Conservation (phyloP, 2,888 invertebrate genomes). For the Stratiomys singularior region DNA sequence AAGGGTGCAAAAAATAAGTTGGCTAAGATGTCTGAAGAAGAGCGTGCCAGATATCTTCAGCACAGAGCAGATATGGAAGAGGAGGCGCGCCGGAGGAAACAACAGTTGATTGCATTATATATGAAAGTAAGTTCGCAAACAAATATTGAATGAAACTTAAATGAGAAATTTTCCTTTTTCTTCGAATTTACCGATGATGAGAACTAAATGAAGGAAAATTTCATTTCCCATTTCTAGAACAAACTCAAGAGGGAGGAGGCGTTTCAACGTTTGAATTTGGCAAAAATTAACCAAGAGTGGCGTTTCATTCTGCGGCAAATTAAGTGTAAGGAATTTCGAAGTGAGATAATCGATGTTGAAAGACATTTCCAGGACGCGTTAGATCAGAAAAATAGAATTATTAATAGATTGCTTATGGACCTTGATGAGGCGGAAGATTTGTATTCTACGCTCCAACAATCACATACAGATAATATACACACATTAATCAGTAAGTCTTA, state of each 20-base stretch:
- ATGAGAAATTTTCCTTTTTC: not conserved
- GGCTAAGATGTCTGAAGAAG: constrained; percentile 87
- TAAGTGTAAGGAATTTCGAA: constrained; percentile 79
- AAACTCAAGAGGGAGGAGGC: constrained; percentile 85
- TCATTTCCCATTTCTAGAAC: constrained; percentile 68
- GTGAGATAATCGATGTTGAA: constrained; percentile 72
- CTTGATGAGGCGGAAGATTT: constrained; percentile 78
- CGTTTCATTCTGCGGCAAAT: constrained; percentile 78
- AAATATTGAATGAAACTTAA: not conserved
- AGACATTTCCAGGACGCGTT: constrained; percentile 66
- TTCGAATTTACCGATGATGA: not conserved
- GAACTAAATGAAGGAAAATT: not conserved
- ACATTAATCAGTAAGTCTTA: constrained; percentile 71
- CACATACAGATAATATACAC: constrained; percentile 77
- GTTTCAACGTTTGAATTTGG: constrained; percentile 80
- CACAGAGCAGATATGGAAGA: constrained; percentile 85
- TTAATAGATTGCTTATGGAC: constrained; percentile 72
- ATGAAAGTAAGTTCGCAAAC: constrained; percentile 73
- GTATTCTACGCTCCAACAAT: constrained; percentile 77
- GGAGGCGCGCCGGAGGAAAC: constrained; percentile 81
- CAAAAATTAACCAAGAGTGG: constrained; percentile 89
- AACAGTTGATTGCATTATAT: constrained; percentile 81
- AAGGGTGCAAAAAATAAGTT: constrained; percentile 77
- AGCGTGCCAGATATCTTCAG: constrained; percentile 81
- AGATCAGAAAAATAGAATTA: constrained; percentile 75